Evolutionary conservation across 2,888 invertebrate species (phyloP), one percentile per base, ranked within the genome.

Genomic region (Ophion ventricosus): DNA sequence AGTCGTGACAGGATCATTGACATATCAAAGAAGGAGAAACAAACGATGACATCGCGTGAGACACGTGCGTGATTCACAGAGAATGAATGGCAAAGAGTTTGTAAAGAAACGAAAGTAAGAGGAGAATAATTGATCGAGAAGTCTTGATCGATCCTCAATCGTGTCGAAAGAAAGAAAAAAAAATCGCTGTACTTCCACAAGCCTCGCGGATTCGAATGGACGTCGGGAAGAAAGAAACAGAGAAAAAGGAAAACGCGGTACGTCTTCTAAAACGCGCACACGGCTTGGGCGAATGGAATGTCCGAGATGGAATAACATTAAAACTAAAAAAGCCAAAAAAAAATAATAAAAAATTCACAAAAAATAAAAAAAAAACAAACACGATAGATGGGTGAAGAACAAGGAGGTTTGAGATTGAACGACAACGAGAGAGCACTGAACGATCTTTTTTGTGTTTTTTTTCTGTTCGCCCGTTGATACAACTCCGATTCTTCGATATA

Each of bases 401-500:
- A 20, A 59, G 70, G 43, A 70, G 43, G 54, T 20, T 69, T 43
- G 63, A 64, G 70, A 77, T 67, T 66, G 75, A 80, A 61, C 72
- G 80, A 80, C 25, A 79, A 74, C 63, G 75, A 76, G 76, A 79
- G 61, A 72, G 74, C 69, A 64, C 67, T 20, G 72, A 73, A 57
- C 56, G 56, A 69, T 61, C 35, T 70, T 72, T 66, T 56, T 29
- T 66, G 35, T 66, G n/a, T 56, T 76, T 40, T 20, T 77, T 76
- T 76, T 74, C 59, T 35, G 69, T 80, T 74, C 69, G 64, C 70
- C 72, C 74, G 77, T 78, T 75, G 77, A 77, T 81, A 75, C 35
- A 70, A 81, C 78, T 81, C 77, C 75, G 81, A 81, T 81, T 84
- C 78, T 81, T 81, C 81, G 84, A 78, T 77, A 72, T 70, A 84